Conservation (phyloP, 2,113 vertebrate species). For the Ptychochromis oligacanthus region DNA sequence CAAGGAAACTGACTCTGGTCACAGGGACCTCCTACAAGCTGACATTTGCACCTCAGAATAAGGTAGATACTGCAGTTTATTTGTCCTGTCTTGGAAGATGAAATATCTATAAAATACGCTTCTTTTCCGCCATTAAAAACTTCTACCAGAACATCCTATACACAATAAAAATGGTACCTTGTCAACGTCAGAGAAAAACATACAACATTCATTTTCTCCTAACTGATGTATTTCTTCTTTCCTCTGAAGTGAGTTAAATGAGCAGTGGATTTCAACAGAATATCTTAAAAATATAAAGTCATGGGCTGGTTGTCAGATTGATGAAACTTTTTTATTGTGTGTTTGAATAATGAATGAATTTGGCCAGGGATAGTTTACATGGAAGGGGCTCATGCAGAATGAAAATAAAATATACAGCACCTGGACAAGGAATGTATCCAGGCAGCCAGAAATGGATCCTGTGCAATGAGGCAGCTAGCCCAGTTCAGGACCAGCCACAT, state of each 20-base stretch:
- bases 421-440: slow-evolving; percentile 67
- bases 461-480: background rate
- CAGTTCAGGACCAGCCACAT: slow-evolving; percentile 7
- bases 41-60: slow-evolving; percentile 44
- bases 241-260: background rate
- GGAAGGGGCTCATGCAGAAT: slow-evolving; percentile 59
- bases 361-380: slow-evolving; percentile 61
- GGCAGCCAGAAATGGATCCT: slow-evolving; percentile 17
- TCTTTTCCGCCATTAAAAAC: slow-evolving; percentile 42
- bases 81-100: slow-evolving; percentile 45
- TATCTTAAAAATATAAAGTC: background rate
- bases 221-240: too few relatives aligned
- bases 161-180: background rate
- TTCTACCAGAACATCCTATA: slow-evolving; percentile 23
- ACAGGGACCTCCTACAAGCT: slow-evolving; percentile 53
- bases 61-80: slow-evolving; percentile 50
- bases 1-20: slow-evolving; percentile 7
- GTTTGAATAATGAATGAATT: slow-evolving; percentile 62
- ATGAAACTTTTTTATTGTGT: slow-evolving; percentile 64
- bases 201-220: background rate
- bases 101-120: slow-evolving; percentile 23
- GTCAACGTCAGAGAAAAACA: background rate
- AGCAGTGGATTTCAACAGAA: background rate
- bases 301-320: slow-evolving; percentile 43
- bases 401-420: slow-evolving; percentile 81